A percentile compares a stretch with the other conserved stretches of the same genome.
Conservation (phyloP, 2,113 vertebrate genomes). For the Zingel zingel region DNA sequence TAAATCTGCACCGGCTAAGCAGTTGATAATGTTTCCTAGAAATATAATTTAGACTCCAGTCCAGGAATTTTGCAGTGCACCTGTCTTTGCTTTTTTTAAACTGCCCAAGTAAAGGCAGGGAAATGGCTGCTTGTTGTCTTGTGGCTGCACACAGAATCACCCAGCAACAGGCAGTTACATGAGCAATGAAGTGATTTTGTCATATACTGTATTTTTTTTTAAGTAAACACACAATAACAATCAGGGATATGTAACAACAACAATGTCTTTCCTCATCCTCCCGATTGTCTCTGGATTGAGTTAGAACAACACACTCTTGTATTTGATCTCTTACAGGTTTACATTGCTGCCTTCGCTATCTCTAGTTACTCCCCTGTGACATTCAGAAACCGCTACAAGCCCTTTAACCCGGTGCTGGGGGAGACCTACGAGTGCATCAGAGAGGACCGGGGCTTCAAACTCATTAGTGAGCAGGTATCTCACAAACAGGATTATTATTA, state of each 20-base stretch:
- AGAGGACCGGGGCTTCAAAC: slow-evolving; percentile 89
- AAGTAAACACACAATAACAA: background rate
- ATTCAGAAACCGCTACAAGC: slow-evolving; percentile 92
- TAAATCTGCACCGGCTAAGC: background rate
- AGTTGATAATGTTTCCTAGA: background rate
- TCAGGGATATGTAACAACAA: background rate
- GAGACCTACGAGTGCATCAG: slow-evolving; percentile 93
- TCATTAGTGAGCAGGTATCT: slow-evolving; percentile 91
- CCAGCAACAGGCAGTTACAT: background rate
- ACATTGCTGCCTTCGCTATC: slow-evolving; percentile 91
- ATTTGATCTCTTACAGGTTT: slow-evolving; percentile 81
- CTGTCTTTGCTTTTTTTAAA: background rate
- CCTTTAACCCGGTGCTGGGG: slow-evolving; percentile 94
- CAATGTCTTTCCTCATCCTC: background rate
- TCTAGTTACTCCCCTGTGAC: slow-evolving; percentile 92
- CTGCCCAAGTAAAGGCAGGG: background rate
- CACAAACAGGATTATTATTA: background rate
- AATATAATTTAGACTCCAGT: background rate
- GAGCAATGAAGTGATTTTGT: background rate
- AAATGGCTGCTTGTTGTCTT: background rate
- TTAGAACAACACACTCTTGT: background rate
- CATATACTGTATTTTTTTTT: background rate
- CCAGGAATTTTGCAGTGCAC: background rate
- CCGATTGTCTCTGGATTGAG: background rate
- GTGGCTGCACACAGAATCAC: background rate